Conservation (phyloP, 2,113 vertebrate genomes). For the Poecile atricapillus region DNA sequence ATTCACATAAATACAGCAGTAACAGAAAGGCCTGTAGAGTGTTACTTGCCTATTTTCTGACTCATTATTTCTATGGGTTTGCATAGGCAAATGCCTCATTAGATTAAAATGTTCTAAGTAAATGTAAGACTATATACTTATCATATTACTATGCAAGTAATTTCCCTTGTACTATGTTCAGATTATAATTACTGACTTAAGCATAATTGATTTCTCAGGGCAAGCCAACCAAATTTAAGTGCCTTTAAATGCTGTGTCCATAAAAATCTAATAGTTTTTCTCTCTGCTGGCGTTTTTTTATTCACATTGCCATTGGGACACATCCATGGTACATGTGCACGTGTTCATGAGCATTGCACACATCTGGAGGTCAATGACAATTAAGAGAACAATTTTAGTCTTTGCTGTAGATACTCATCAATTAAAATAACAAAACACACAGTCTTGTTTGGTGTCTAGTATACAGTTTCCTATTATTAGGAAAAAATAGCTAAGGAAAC, state of each 20-base stretch:
- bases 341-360: not conserved
- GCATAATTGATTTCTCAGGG: not conserved
- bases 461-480: not conserved
- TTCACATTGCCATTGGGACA: not conserved
- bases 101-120: slow-evolving; percentile 8
- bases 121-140: not conserved
- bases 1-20: not conserved
- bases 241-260: not conserved
- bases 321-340: rapidly evolving
- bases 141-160: not conserved
- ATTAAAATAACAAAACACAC: not conserved
- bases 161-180: not conserved
- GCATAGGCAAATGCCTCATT: not conserved
- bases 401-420: not conserved
- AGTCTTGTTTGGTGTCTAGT: not conserved
- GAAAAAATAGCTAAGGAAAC: not conserved
- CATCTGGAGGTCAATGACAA: not conserved
- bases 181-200: slow-evolving; percentile 1
- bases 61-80: not conserved
- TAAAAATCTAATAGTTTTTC: not conserved
- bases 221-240: not conserved
- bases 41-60: slow-evolving; percentile 3
- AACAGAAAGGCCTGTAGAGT: not conserved
- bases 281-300: not conserved
- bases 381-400: not conserved